Conservation (phyloP, 2,797 vertebrate species). For the Phalanger gymnotis region DNA sequence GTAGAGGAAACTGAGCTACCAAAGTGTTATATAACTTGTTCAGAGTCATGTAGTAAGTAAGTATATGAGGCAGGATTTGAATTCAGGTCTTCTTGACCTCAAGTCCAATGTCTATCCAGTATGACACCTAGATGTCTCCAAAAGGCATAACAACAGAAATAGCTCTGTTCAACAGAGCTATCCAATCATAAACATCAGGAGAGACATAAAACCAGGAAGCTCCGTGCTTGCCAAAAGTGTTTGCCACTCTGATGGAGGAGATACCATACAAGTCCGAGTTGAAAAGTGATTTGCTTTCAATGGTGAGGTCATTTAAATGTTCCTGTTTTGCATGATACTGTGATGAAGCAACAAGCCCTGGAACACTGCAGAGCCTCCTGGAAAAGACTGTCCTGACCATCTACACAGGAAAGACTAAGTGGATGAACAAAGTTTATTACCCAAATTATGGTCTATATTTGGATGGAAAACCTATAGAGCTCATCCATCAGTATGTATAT, state of each 20-base stretch:
- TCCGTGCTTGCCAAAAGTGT: neutral
- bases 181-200: neutral
- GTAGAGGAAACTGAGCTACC: neutral
- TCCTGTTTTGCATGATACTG: neutral
- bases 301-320: neutral
- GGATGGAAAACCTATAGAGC: too few relatives aligned
- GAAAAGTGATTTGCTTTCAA: neutral
- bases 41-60: neutral
- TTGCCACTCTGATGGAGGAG: neutral
- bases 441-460: too few relatives aligned
- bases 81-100: too few relatives aligned
- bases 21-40: neutral
- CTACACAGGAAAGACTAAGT: neutral
- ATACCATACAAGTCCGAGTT: neutral
- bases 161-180: too few relatives aligned
- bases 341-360: neutral
- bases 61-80: too few relatives aligned
- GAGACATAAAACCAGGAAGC: neutral
- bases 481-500: too few relatives aligned
- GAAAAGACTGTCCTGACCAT: neutral
- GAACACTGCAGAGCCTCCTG: neutral
- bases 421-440: too few relatives aligned
- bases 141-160: too few relatives aligned
- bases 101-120: too few relatives aligned
- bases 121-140: too few relatives aligned